Evolutionary conservation across 2,113 vertebrate genomes (phyloP).

Genomic region (Promerops cafer): DNA sequence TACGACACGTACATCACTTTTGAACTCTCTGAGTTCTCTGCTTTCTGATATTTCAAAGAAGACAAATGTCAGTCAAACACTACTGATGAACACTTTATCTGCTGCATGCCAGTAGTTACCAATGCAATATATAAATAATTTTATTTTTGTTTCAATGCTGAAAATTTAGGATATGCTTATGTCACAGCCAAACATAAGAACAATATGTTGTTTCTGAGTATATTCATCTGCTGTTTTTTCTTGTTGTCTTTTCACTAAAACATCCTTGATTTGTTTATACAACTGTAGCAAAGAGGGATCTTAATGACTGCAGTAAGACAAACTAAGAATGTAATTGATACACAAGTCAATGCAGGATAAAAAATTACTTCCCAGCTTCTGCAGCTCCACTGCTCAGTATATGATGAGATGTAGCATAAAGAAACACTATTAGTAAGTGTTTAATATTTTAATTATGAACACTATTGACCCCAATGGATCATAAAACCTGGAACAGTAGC

Average conservation of each 20-base stretch:
- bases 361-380: not conserved
- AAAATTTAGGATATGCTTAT: not conserved
- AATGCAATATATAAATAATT: not conserved
- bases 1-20: not conserved
- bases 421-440: not conserved
- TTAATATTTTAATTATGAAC: not conserved
- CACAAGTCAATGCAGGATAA: not conserved
- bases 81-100: not conserved
- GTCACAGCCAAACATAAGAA: not conserved
- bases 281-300: not conserved
- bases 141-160: not conserved
- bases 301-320: not conserved
- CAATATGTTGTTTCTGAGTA: not conserved
- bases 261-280: not conserved
- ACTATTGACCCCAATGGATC: not conserved
- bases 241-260: not conserved
- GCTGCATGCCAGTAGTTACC: not conserved
- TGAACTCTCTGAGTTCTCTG: not conserved
- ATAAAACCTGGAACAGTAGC: not conserved
- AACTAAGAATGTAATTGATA: not conserved
- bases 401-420: not conserved
- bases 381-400: not conserved
- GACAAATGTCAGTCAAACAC: not conserved
- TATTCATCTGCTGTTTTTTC: not conserved
- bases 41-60: not conserved